Percentiles rank a stretch among this genome's conserved stretches.
These are phyloP conservation scores for Macquaria ambigua DNA, from an alignment of 2,113 vertebrate species.

Conservation along the genomic window DNA sequence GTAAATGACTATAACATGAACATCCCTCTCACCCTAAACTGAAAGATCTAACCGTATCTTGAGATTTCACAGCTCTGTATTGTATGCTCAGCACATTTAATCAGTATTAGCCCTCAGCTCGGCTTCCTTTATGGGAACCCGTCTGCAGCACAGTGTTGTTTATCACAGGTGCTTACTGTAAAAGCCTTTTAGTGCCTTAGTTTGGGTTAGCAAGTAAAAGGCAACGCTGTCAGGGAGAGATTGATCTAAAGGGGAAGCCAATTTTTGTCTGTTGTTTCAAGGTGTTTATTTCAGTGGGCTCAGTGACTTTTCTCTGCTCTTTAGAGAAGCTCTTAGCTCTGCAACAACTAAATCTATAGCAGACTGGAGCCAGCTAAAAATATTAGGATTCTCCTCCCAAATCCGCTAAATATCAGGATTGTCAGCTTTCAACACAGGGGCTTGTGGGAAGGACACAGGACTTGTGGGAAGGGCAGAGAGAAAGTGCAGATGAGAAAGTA, in stretches of 20 bases:
- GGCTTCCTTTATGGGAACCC: slow-evolving; percentile 61
- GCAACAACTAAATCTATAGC: slow-evolving; percentile 65
- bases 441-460: slow-evolving; percentile 63
- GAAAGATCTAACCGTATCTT: slow-evolving; percentile 10
- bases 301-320: slow-evolving; percentile 49
- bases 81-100: slow-evolving; percentile 62
- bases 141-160: slow-evolving; percentile 60
- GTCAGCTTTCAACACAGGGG: slow-evolving; percentile 56
- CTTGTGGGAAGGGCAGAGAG: slow-evolving; percentile 60
- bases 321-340: slow-evolving; percentile 56
- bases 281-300: slow-evolving; percentile 69
- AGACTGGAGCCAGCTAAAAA: slow-evolving; percentile 64
- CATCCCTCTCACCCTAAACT: slow-evolving; percentile 10
- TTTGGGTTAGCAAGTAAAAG: slow-evolving; percentile 68
- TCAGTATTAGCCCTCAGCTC: slow-evolving; percentile 42
- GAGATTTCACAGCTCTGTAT: slow-evolving; percentile 21
- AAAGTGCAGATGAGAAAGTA: slow-evolving; percentile 59
- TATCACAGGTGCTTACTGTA: slow-evolving; percentile 74
- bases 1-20: slow-evolving; percentile 14
- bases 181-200: slow-evolving; percentile 72
- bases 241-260: slow-evolving; percentile 70
- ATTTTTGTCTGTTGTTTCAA: slow-evolving; percentile 68
- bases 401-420: slow-evolving; percentile 77
- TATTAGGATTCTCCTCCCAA: slow-evolving; percentile 68
- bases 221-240: slow-evolving; percentile 61